Percentiles rank a stretch among this genome's conserved stretches.
phyloP scores from a whole-genome alignment of 2,888 invertebrate genomes.

The Chrysodeixis includens region DNA sequence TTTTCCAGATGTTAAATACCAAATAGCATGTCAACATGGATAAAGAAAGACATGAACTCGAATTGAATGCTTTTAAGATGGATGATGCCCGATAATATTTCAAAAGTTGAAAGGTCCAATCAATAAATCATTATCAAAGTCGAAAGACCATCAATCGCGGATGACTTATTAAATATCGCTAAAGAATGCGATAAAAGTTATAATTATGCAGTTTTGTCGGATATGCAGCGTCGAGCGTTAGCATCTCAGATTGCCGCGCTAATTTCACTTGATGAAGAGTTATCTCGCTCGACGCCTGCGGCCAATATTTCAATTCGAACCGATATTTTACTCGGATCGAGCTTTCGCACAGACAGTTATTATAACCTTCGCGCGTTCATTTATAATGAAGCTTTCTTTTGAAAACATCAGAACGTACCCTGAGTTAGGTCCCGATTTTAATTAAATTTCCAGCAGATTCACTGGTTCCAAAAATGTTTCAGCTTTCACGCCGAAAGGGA shows the following conservation, averaged over 20 bases:
- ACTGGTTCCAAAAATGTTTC: constrained; percentile 38
- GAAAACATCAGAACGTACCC: constrained; percentile 60
- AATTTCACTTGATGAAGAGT: constrained; percentile 62
- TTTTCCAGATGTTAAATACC: constrained; percentile 45
- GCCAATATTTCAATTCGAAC: constrained; percentile 59
- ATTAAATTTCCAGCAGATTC: constrained; percentile 61
- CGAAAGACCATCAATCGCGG: constrained; percentile 62
- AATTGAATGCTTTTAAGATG: constrained; percentile 65
- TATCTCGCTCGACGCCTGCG: constrained; percentile 57
- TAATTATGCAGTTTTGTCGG: constrained; percentile 48
- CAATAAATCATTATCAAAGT: constrained; percentile 71
- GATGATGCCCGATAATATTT: constrained; percentile 59
- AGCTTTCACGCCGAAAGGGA: constrained; percentile 57
- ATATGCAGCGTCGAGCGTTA: constrained; percentile 18
- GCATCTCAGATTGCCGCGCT: constrained; percentile 22
- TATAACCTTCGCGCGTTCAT: constrained; percentile 61
- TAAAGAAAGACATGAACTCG: constrained; percentile 50
- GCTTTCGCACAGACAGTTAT: constrained; percentile 65
- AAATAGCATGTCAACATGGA: constrained; percentile 33
- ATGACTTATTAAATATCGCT: constrained; percentile 53
- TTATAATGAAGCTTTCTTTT: constrained; percentile 66
- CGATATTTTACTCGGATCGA: constrained; percentile 61
- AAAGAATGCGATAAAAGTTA: constrained; percentile 58
- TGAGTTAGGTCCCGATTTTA: constrained; percentile 62
- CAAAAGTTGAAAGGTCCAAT: constrained; percentile 70